Evolutionary conservation across 2,113 vertebrate species (phyloP).

Genomic region (Cercocebus atys): DNA sequence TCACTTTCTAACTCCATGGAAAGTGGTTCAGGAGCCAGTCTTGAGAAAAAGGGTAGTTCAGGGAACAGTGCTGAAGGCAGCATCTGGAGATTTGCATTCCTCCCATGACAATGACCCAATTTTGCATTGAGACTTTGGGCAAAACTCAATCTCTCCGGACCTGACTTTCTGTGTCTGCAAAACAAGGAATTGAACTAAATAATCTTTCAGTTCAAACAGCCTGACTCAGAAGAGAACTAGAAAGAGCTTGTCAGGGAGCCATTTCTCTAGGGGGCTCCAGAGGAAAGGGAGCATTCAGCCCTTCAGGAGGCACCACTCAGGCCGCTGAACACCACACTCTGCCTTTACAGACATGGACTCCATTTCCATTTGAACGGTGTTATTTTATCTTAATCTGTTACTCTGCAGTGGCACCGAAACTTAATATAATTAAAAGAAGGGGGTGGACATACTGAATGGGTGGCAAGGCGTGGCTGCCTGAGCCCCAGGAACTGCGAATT

Average conservation of each 20-base stretch:
- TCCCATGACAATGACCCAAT: neutral
- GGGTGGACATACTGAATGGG: neutral
- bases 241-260: neutral
- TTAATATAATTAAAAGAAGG: slow-evolving; percentile 48
- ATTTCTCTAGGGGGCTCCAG: neutral
- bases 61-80: neutral
- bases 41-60: neutral
- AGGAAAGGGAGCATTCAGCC: neutral
- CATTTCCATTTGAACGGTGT: neutral
- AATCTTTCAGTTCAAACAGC: neutral
- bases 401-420: neutral
- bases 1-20: neutral
- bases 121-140: neutral
- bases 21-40: neutral
- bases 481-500: slow-evolving; percentile 30
- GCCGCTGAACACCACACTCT: neutral
- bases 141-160: neutral
- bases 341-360: neutral
- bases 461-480: neutral
- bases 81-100: neutral
- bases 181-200: neutral
- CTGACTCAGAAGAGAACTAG: neutral
- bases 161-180: neutral
- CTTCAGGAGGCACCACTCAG: neutral
- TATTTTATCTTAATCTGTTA: slow-evolving; percentile 21